A percentile compares a stretch with the other conserved stretches of the same genome.
Conservation (phyloP, 2,797 vertebrate species). For the Eospalax fontanierii region DNA sequence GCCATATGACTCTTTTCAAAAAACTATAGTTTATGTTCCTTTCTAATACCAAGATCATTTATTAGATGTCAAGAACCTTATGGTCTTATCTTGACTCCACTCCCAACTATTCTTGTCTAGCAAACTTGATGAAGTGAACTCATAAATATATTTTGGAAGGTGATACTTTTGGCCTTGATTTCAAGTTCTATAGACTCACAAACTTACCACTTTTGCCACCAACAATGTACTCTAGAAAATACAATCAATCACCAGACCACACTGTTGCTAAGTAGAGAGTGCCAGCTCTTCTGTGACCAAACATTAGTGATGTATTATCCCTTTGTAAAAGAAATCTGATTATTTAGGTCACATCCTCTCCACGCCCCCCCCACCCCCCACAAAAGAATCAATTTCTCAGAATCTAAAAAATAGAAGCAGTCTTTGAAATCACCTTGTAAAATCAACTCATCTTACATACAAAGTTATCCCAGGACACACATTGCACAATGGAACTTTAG, state of each 20-base stretch:
- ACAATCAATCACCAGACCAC: background rate
- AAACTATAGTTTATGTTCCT: background rate
- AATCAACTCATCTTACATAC: conserved; percentile 22
- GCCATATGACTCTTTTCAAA: background rate
- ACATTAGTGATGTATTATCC: background rate
- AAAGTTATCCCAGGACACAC: background rate
- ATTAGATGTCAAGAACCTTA: background rate
- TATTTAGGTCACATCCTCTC: background rate
- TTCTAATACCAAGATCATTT: background rate
- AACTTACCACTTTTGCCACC: background rate
- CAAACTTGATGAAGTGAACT: conserved; percentile 30
- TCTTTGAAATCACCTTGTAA: background rate
- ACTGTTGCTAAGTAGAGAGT: background rate
- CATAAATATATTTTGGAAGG: conserved; percentile 51
- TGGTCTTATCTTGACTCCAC: background rate
- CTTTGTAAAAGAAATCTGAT: background rate
- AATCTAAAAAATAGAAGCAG: conserved; percentile 3
- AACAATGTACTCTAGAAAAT: background rate
- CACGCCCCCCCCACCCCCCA: background rate
- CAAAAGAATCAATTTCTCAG: background rate
- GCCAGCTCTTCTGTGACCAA: background rate
- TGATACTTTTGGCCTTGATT: background rate
- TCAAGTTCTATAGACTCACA: background rate
- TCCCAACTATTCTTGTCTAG: background rate
- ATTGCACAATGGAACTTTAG: background rate